Percentiles rank a stretch among this genome's conserved stretches.
These are phyloP conservation scores for Empis stercorea DNA, from an alignment of 2,888 invertebrate species.

Conservation along the genomic window DNA sequence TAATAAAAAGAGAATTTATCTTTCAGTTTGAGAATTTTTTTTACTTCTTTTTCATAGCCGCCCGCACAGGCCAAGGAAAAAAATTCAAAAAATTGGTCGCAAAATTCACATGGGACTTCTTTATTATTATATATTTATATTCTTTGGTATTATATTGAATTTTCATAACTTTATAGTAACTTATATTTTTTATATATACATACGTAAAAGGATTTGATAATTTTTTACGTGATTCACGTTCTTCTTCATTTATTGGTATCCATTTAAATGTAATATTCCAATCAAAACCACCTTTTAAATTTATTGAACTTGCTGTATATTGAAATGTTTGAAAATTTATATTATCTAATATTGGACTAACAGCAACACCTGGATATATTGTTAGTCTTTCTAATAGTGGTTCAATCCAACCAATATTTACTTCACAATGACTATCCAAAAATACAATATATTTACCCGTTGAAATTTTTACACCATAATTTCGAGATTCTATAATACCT, in stretches of 20 bases:
- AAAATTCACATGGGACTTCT: too few species aligned
- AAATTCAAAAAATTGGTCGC: too few species aligned
- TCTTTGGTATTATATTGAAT: too few species aligned
- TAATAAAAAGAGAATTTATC: too few species aligned
- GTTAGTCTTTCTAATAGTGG: constrained; percentile 31
- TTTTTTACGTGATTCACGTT: constrained; percentile 12
- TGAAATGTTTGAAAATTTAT: constrained; percentile 35
- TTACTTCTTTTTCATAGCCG: too few species aligned
- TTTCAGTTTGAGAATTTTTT: too few species aligned
- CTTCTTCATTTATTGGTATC: constrained; percentile 22
- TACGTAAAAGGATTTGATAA: constrained; percentile 17
- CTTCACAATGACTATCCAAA: constrained; percentile 37
- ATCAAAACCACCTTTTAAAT: constrained; percentile 38
- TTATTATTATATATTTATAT: too few species aligned
- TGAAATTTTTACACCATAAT: constrained; percentile 28
- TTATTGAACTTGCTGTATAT: constrained; percentile 26
- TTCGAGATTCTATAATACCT: constrained; percentile 35
- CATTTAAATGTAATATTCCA: constrained; percentile 40
- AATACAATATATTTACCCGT: constrained; percentile 32
- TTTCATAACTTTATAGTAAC: too few species aligned
- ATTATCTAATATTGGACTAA: constrained; percentile 37
- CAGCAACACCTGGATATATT: constrained; percentile 20
- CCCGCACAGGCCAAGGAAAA: too few species aligned
- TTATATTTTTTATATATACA: too few species aligned
- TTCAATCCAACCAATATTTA: constrained; percentile 35